These are phyloP conservation scores for Ammospiza nelsoni DNA, from an alignment of 2,113 vertebrate genomes.

Conservation along the genomic window DNA sequence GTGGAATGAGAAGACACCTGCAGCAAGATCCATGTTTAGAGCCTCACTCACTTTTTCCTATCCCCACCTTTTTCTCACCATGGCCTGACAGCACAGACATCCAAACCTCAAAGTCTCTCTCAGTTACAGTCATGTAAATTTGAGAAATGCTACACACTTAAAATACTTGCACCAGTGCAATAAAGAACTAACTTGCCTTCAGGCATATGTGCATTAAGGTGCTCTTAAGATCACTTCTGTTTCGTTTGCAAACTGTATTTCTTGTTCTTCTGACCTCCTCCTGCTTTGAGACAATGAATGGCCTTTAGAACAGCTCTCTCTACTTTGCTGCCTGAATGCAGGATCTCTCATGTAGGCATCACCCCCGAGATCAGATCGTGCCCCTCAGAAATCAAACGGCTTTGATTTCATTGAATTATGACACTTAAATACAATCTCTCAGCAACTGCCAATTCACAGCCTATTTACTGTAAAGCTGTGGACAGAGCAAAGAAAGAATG, in stretches of 20 bases:
- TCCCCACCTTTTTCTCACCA: background rate
- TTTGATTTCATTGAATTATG: constrained; percentile 31
- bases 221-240: constrained; percentile 10
- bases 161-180: background rate
- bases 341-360: background rate
- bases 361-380: background rate
- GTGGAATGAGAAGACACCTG: background rate
- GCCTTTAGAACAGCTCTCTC: background rate
- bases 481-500: background rate
- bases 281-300: background rate
- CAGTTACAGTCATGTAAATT: background rate
- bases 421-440: constrained; percentile 48
- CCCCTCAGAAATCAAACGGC: background rate
- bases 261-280: constrained; percentile 25
- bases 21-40: background rate
- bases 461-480: constrained; percentile 19
- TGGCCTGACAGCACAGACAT: background rate
- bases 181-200: constrained; percentile 11
- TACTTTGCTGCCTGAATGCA: background rate
- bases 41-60: background rate
- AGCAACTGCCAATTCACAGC: constrained; percentile 30
- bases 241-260: background rate
- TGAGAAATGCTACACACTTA: background rate
- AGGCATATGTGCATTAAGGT: constrained; percentile 24
- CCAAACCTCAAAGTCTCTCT: background rate